Conservation (phyloP, 2,797 vertebrate genomes). For the Lophius americanus region DNA sequence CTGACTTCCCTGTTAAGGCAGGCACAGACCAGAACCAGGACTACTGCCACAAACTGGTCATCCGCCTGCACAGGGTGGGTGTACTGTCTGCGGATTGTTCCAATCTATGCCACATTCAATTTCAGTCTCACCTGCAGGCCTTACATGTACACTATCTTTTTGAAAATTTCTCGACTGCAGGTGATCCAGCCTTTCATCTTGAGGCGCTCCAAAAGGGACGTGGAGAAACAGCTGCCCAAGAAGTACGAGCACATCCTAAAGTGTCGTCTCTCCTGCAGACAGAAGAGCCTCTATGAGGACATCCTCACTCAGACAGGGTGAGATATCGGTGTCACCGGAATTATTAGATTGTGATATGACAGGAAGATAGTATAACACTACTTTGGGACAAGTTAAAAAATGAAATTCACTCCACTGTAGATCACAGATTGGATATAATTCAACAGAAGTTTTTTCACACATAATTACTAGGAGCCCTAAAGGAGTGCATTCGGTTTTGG, state of each 20-base stretch:
- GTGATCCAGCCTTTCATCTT: conserved; percentile 94
- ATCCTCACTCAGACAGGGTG: conserved; percentile 90
- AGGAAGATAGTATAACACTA: too few species aligned
- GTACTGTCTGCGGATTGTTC: neutral
- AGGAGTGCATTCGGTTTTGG: too few species aligned
- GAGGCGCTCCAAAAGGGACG: conserved; percentile 90
- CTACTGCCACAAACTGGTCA: conserved; percentile 94
- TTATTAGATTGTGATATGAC: neutral
- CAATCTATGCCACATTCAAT: neutral
- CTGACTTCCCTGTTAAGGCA: conserved; percentile 91
- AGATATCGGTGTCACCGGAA: conserved; percentile 30
- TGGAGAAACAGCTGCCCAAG: conserved; percentile 93
- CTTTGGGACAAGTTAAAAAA: too few species aligned
- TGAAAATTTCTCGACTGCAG: conserved; percentile 64
- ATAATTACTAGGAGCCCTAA: too few species aligned
- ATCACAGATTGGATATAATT: too few species aligned
- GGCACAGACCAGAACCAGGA: conserved; percentile 94
- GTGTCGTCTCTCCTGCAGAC: conserved; percentile 88
- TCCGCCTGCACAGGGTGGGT: conserved; percentile 91
- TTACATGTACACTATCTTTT: neutral
- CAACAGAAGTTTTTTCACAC: too few species aligned
- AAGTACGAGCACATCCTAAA: conserved; percentile 93
- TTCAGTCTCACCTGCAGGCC: neutral
- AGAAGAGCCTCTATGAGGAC: conserved; percentile 92
- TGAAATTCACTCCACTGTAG: too few species aligned